Conservation (phyloP, 2,797 vertebrate genomes). For the Macropodus opercularis region DNA sequence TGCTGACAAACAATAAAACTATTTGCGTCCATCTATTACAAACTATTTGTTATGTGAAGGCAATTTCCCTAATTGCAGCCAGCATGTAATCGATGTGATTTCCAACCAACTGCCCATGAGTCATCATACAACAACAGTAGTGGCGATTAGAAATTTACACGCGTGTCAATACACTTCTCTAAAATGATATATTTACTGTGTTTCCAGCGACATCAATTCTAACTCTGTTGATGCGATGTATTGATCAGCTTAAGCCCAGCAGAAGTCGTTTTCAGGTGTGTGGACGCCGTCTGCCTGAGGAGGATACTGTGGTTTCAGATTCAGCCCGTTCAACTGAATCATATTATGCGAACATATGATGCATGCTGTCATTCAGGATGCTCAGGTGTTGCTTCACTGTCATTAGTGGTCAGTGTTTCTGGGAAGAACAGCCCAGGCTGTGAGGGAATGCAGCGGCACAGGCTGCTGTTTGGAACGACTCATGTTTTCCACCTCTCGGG, state of each 20-base stretch:
- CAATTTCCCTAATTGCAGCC: slow-evolving; percentile 67
- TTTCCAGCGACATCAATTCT: slow-evolving; percentile 60
- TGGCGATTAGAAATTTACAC: slow-evolving; percentile 62
- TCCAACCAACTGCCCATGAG: slow-evolving; percentile 63
- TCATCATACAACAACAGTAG: slow-evolving; percentile 68
- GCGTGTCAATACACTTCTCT: slow-evolving; percentile 63
- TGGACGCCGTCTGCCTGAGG: slow-evolving; percentile 37
- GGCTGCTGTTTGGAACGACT: slow-evolving; percentile 52
- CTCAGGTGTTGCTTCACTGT: slow-evolving; percentile 76
- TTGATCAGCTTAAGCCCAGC: slow-evolving; percentile 51
- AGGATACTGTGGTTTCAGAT: slow-evolving; percentile 56
- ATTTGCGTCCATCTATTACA: slow-evolving; percentile 54
- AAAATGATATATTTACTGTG: slow-evolving; percentile 71
- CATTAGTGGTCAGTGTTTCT: slow-evolving; percentile 80
- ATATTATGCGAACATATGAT: slow-evolving; percentile 48
- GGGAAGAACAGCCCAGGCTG: slow-evolving; percentile 65
- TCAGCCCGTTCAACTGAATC: slow-evolving; percentile 62
- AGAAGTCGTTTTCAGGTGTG: slow-evolving; percentile 43
- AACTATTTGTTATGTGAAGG: slow-evolving; percentile 58
- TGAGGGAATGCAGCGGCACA: slow-evolving; percentile 44
- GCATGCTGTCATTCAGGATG: slow-evolving; percentile 58
- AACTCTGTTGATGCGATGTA: slow-evolving; percentile 54
- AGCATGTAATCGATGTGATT: slow-evolving; percentile 71
- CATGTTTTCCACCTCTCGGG: slow-evolving; percentile 71
- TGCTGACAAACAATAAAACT: slow-evolving; percentile 64